Evolutionary conservation across 2,888 invertebrate species (phyloP).

Genomic region (Aspidiotus destructor): DNA sequence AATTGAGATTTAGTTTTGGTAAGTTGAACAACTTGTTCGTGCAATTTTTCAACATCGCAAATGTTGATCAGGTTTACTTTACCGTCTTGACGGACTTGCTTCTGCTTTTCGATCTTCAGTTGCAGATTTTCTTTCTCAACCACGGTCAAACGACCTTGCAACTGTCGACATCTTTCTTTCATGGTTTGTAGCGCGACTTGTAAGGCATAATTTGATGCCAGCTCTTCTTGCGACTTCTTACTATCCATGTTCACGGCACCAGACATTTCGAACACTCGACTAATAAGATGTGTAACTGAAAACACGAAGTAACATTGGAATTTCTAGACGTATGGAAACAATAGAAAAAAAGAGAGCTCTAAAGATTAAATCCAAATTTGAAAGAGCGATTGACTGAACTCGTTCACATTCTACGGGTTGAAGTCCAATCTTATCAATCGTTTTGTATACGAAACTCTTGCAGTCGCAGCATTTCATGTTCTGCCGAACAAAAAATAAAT

Average conservation of each 20-base stretch:
- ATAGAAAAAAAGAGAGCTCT: too few species aligned
- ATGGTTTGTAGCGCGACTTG: slow-evolving; percentile 64
- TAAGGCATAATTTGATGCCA: slow-evolving; percentile 38
- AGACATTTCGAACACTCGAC: too few species aligned
- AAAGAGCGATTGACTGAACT: too few species aligned
- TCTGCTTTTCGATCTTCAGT: slow-evolving; percentile 45
- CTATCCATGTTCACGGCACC: background rate
- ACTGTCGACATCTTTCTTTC: slow-evolving; percentile 66
- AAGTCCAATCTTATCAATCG: too few species aligned
- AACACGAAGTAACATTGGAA: too few species aligned
- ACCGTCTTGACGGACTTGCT: slow-evolving; percentile 25
- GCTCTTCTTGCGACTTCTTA: slow-evolving; percentile 29
- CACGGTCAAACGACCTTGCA: slow-evolving; percentile 58
- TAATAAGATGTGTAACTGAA: too few species aligned
- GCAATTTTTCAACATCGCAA: slow-evolving; percentile 46
- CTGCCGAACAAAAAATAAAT: too few species aligned
- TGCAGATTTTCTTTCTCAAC: slow-evolving; percentile 69
- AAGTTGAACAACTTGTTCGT: slow-evolving; percentile 57
- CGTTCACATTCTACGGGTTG: too few species aligned
- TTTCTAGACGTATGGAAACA: too few species aligned
- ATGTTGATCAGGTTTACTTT: slow-evolving; percentile 6
- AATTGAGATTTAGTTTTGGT: slow-evolving; percentile 66
- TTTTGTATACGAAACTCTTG: too few species aligned
- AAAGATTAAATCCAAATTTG: too few species aligned
- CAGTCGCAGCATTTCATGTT: too few species aligned